These are phyloP conservation scores for Drosophila rellima DNA, from an alignment of 2,888 invertebrate genomes.

Conservation along the genomic window DNA sequence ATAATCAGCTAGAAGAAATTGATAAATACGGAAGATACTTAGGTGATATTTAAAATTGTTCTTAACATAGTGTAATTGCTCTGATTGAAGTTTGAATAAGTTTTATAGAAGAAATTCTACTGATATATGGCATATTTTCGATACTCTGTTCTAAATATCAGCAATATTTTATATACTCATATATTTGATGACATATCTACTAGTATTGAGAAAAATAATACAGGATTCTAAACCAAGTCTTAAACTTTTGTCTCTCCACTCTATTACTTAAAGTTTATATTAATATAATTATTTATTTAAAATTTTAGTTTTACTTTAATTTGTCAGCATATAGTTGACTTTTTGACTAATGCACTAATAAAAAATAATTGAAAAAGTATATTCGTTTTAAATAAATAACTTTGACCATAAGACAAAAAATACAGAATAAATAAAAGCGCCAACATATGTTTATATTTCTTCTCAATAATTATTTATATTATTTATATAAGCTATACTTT, in stretches of 20 bases:
- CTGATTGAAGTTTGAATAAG: not conserved
- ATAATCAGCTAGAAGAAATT: slow-evolving; percentile 7
- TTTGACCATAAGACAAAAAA: not conserved
- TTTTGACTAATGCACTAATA: no score
- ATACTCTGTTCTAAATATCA: not conserved
- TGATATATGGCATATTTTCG: not conserved
- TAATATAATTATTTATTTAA: no score
- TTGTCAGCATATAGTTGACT: no score
- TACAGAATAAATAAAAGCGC: not conserved
- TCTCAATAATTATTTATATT: not conserved
- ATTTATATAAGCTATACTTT: not conserved
- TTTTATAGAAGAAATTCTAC: not conserved
- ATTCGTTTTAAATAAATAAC: no score
- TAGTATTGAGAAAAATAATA: no score
- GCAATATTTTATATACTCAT: not conserved
- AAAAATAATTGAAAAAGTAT: no score
- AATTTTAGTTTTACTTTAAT: no score
- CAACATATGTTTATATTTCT: no score
- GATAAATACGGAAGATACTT: slow-evolving; percentile 23
- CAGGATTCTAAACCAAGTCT: no score
- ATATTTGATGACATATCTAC: no score
- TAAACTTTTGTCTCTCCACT: no score
- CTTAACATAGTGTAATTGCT: not conserved
- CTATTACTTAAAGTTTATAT: no score
- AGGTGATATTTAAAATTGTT: not conserved